phyloP scores from a whole-genome alignment of 2,888 invertebrate genomes.

The Orthonychiurus folsomi region DNA sequence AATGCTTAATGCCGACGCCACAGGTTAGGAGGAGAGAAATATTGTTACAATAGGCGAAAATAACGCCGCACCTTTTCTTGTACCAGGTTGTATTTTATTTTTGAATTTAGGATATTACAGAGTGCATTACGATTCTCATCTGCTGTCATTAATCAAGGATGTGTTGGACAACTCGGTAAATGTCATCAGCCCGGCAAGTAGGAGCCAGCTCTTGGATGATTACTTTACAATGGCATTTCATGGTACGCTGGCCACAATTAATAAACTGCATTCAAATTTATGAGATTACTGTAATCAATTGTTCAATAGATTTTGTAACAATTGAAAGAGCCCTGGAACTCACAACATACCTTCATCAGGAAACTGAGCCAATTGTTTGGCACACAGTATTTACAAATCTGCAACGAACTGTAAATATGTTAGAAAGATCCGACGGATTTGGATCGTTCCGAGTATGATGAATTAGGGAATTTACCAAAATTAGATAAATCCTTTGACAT shows the following conservation, averaged over 20 bases:
- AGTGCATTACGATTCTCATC: conserved; percentile 22
- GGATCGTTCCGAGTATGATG: neutral
- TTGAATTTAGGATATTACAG: conserved; percentile 21
- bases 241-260: conserved; percentile 19
- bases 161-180: conserved; percentile 21
- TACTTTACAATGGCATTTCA: conserved; percentile 27
- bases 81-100: neutral
- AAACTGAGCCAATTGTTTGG: conserved; percentile 9
- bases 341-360: conserved; percentile 1
- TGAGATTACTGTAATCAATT: no score
- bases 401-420: neutral
- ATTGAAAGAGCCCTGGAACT: conserved; percentile 5
- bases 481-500: neutral
- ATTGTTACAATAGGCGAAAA: no score
- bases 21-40: conserved; percentile 15
- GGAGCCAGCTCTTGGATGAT: conserved; percentile 34
- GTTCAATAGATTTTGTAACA: neutral
- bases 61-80: no score
- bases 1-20: conserved; percentile 21
- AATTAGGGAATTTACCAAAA: neutral
- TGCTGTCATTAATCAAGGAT: conserved; percentile 17
- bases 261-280: no score
- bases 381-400: neutral
- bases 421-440: neutral
- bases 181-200: conserved; percentile 22